These are phyloP conservation scores for Eledone cirrhosa DNA, from an alignment of 2,888 invertebrate species.

Conservation along the genomic window DNA sequence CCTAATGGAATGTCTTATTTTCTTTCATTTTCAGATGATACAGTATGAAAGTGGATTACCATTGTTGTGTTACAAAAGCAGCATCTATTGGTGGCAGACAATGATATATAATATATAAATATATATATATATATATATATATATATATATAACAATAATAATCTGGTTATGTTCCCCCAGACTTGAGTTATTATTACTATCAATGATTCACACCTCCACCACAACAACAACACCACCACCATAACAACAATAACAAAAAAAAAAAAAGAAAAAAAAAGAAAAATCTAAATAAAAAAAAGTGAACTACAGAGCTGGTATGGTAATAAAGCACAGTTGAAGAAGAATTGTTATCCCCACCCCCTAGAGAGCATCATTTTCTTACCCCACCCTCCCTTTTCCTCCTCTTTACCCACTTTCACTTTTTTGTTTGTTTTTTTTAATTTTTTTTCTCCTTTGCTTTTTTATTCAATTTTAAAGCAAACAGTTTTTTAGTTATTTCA, in stretches of 20 bases:
- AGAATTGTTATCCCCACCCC: too few relatives aligned
- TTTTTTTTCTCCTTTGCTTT: neutral
- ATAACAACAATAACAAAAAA: neutral
- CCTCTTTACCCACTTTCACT: neutral
- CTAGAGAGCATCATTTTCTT: neutral
- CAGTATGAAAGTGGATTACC: conserved; percentile 29
- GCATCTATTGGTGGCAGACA: neutral
- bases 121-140: too few relatives aligned
- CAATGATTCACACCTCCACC: too few relatives aligned
- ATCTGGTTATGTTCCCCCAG: too few relatives aligned
- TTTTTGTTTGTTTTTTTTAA: neutral
- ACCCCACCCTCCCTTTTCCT: neutral
- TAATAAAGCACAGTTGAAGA: too few relatives aligned
- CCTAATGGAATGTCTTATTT: too few relatives aligned
- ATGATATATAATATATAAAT: too few relatives aligned
- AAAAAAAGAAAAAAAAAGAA: neutral
- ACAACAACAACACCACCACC: too few relatives aligned
- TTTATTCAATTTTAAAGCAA: neutral
- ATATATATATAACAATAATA: too few relatives aligned
- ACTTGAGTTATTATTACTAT: too few relatives aligned
- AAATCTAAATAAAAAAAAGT: neutral
- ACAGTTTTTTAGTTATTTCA: too few relatives aligned
- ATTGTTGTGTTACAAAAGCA: neutral
- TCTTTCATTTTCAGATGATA: conserved; percentile 32
- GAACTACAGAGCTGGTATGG: neutral